Conservation (phyloP, 1,140 invertebrate species). For the Tetranychus cinnabarinus region DNA sequence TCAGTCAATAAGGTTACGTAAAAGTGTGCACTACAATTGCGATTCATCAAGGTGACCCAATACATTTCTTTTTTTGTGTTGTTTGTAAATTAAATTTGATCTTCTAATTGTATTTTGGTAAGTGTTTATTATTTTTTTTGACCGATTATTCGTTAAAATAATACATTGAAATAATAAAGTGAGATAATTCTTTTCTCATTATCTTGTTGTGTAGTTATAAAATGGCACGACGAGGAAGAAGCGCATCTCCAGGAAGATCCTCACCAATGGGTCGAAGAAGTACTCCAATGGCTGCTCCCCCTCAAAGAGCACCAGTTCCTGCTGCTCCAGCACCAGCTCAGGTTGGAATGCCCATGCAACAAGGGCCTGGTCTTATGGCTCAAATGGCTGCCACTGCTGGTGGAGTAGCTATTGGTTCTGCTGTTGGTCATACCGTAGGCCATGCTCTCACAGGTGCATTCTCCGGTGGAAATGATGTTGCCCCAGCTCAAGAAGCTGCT, state of each 20-base stretch:
- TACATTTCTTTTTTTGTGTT: no score
- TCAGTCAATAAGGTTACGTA: no score
- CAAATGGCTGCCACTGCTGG: conserved; percentile 21
- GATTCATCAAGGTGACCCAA: no score
- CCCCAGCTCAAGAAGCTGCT: conserved; percentile 16
- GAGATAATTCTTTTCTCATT: background rate
- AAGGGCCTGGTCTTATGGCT: conserved; percentile 17
- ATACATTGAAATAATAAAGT: background rate
- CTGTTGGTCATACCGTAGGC: conserved; percentile 50
- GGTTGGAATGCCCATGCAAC: conserved; percentile 3
- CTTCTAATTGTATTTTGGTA: background rate
- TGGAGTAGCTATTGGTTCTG: conserved; percentile 20
- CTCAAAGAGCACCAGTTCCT: conserved; percentile 3
- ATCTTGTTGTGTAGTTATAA: no score
- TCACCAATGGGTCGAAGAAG: background rate
- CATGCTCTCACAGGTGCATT: conserved; percentile 59
- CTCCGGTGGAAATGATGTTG: conserved; percentile 30
- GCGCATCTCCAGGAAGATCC: background rate
- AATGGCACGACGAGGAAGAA: background rate
- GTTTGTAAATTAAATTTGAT: background rate
- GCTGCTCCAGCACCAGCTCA: conserved; percentile 7
- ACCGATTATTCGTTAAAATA: background rate
- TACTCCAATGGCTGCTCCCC: background rate
- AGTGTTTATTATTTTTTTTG: background rate
- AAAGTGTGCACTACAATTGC: no score